A percentile compares a stretch with the other conserved stretches of the same genome.
Conservation (phyloP, 2,888 invertebrate species). For the Anthophora plumipes region DNA sequence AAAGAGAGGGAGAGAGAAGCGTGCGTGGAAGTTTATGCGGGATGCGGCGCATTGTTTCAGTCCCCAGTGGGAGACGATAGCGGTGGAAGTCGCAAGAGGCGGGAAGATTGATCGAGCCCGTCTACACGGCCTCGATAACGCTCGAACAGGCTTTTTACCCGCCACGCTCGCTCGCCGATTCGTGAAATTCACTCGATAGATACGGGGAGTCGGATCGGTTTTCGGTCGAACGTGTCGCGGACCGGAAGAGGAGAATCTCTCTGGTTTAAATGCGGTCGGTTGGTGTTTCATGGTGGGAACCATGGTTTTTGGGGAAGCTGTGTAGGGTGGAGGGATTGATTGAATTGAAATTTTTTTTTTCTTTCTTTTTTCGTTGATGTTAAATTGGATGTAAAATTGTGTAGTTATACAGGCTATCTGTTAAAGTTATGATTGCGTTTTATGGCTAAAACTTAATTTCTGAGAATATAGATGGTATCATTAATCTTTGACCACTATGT, state of each 20-base stretch:
- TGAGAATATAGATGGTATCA: too few relatives aligned
- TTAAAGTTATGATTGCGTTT: too few relatives aligned
- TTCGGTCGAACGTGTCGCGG: neutral
- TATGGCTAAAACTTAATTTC: too few relatives aligned
- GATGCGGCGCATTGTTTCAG: constrained; percentile 58
- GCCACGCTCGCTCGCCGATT: neutral
- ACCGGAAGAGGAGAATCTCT: neutral
- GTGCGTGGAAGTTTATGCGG: constrained; percentile 59
- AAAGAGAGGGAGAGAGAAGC: neutral
- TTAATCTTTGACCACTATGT: too few relatives aligned
- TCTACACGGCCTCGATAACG: constrained; percentile 19
- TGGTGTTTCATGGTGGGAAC: neutral
- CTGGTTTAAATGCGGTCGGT: neutral
- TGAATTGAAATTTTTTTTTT: too few relatives aligned
- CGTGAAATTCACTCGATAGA: constrained; percentile 25
- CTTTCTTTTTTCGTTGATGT: too few relatives aligned
- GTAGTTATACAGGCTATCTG: too few relatives aligned
- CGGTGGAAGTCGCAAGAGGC: constrained; percentile 34
- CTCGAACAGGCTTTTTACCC: constrained; percentile 1
- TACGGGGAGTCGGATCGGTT: neutral
- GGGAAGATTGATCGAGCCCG: constrained; percentile 48
- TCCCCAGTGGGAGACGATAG: neutral
- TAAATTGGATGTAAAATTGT: too few relatives aligned
- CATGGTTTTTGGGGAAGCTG: too few relatives aligned
- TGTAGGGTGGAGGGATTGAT: too few relatives aligned